Evolutionary conservation across 2,888 invertebrate genomes (phyloP).

Genomic region (Lottia gigantea): DNA sequence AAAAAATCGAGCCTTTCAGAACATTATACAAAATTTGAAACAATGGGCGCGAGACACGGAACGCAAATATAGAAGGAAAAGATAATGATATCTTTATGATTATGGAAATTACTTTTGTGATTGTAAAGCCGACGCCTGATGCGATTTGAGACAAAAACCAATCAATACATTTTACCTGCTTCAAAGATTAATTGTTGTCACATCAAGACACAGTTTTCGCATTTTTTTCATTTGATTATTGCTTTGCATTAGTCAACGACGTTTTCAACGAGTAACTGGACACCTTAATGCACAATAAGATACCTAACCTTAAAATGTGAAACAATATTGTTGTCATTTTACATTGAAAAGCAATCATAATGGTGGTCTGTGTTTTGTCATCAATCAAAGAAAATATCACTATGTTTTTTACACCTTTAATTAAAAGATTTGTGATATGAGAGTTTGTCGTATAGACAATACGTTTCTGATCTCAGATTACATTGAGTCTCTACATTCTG

Average conservation of each 20-base stretch:
- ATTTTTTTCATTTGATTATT: background rate
- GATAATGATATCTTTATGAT: constrained; percentile 3
- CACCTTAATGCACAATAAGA: constrained; percentile 6
- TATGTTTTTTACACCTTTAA: background rate
- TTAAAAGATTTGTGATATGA: background rate
- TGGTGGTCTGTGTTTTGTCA: background rate
- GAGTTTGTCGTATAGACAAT: no score
- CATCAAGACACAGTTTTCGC: background rate
- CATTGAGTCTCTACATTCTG: no score
- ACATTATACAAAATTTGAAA: background rate
- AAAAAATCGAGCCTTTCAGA: background rate
- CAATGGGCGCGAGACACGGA: constrained; percentile 7
- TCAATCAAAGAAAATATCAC: constrained; percentile 1
- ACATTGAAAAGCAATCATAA: background rate
- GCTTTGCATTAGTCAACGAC: constrained; percentile 8
- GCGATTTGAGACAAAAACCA: constrained; percentile 6
- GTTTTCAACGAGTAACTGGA: background rate
- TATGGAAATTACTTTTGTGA: constrained; percentile 10
- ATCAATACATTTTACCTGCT: constrained; percentile 4
- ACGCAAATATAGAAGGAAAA: constrained; percentile 4
- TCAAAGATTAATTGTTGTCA: background rate
- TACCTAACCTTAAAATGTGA: background rate
- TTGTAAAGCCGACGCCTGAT: constrained; percentile 4
- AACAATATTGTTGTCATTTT: background rate
- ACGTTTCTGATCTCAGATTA: no score